Conservation (phyloP, 2,113 vertebrate genomes). For the Mesitornis unicolor region DNA sequence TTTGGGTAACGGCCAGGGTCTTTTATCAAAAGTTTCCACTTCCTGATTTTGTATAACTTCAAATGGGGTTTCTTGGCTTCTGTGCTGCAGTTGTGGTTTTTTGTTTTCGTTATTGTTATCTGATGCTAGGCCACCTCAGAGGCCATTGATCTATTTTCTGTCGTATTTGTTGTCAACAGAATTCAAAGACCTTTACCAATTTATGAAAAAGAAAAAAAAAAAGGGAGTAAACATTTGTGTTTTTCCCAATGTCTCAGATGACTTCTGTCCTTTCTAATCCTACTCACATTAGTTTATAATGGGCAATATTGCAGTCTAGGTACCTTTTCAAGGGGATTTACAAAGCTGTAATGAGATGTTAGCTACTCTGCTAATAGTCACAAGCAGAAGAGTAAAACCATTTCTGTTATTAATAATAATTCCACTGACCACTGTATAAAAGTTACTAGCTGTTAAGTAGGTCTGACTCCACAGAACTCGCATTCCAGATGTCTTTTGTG, state of each 20-base stretch:
- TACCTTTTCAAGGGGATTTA: neutral
- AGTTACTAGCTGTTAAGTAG: neutral
- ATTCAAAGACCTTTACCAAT: neutral
- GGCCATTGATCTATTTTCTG: neutral
- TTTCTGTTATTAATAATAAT: neutral
- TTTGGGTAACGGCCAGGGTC: neutral
- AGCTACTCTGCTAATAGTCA: neutral
- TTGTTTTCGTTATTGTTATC: neutral
- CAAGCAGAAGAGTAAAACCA: neutral
- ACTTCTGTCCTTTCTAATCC: neutral
- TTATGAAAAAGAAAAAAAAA: neutral
- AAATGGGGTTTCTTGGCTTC: neutral
- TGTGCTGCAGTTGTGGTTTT: neutral
- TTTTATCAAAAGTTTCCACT: neutral
- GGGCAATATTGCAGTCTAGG: neutral
- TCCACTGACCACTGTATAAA: neutral
- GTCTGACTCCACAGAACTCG: neutral
- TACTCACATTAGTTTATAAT: neutral
- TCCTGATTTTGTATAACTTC: neutral
- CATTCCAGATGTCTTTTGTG: neutral
- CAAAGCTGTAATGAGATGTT: neutral
- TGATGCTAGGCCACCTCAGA: neutral
- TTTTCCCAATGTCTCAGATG: neutral
- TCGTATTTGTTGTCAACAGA: neutral
- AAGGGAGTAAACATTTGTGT: rapidly evolving